phyloP scores from a whole-genome alignment of 2,113 vertebrate species.

The Fulmarus glacialis region DNA sequence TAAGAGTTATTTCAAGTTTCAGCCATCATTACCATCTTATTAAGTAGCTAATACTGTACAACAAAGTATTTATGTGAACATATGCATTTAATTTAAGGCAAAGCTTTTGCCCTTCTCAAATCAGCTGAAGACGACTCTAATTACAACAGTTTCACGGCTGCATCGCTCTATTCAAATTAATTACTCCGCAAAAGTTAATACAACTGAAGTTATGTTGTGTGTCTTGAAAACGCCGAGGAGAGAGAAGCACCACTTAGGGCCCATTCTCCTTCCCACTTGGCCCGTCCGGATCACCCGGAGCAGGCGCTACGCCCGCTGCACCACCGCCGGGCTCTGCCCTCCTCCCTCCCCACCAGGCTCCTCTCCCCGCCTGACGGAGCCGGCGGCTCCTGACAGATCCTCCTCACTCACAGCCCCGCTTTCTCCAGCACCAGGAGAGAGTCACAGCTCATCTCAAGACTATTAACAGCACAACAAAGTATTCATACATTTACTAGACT shows the following conservation, averaged over 20 bases:
- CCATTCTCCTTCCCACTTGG: not conserved
- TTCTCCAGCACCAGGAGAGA: not conserved
- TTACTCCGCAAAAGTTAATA: conserved; percentile 29
- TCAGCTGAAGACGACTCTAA: conserved; percentile 28
- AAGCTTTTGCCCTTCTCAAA: conserved; percentile 29
- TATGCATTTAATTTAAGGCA: not conserved
- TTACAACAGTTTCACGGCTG: not conserved
- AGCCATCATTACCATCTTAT: not conserved
- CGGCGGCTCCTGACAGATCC: not conserved
- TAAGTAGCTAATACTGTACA: not conserved
- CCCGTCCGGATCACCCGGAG: not conserved
- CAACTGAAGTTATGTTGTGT: conserved; percentile 13
- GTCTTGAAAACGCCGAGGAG: not conserved
- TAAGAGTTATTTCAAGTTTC: conserved; percentile 4
- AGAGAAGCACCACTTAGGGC: not conserved
- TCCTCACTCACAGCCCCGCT: not conserved
- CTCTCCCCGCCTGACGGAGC: not conserved
- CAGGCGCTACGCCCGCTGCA: not conserved
- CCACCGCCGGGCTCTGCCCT: not conserved
- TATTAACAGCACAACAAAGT: conserved; percentile 34
- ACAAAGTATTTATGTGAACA: conserved; percentile 9
- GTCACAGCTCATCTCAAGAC: not conserved
- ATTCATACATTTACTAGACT: conserved; percentile 1
- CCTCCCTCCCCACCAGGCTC: fast-evolving
- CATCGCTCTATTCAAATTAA: not conserved